Conservation (phyloP, 2,113 vertebrate genomes). For the Poicephalus gulielmi region DNA sequence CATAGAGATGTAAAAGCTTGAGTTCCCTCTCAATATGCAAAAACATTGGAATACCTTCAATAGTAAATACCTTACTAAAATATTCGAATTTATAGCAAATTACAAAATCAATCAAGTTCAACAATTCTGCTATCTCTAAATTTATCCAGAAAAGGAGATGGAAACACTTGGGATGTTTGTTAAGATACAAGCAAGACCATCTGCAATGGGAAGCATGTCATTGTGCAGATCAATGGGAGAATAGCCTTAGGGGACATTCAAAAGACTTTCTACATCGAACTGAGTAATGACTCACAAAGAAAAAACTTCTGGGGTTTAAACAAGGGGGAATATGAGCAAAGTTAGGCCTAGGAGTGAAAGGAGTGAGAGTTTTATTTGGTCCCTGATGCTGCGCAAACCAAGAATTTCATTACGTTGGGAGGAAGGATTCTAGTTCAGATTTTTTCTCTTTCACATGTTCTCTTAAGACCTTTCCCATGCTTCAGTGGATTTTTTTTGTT, state of each 20-base stretch:
- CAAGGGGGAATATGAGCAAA: background rate
- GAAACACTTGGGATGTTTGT: background rate
- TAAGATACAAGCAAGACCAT: background rate
- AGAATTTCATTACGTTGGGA: background rate
- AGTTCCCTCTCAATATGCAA: background rate
- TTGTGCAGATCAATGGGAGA: background rate
- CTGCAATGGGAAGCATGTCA: background rate
- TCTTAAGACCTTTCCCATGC: background rate
- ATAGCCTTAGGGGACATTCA: conserved; percentile 11
- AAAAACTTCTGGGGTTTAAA: conserved; percentile 6
- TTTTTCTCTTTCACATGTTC: background rate
- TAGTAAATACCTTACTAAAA: background rate
- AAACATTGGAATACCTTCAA: background rate
- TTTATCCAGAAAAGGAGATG: background rate
- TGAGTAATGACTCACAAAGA: conserved; percentile 28
- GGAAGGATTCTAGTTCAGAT: background rate
- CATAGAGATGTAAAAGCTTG: background rate
- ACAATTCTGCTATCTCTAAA: background rate
- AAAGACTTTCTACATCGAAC: background rate
- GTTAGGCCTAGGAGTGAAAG: background rate
- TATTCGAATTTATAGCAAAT: background rate
- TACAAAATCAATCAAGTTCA: background rate
- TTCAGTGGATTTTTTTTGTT: background rate
- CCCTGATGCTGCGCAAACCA: background rate
- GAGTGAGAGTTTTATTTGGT: background rate